phyloP scores from a whole-genome alignment of 2,797 vertebrate species.

The Xenops minutus region DNA sequence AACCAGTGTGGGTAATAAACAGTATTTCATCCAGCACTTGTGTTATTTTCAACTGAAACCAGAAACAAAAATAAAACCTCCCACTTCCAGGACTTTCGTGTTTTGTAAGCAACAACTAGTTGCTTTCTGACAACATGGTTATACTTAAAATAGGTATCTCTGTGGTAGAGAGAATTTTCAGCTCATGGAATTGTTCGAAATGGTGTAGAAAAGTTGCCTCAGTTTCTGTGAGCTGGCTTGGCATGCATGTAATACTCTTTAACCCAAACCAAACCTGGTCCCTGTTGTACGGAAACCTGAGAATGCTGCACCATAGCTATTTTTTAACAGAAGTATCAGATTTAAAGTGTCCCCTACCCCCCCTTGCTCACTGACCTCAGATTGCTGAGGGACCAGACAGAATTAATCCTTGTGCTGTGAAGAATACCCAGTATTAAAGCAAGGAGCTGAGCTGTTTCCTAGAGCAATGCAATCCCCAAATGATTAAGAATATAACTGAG shows the following conservation, averaged over 20 bases:
- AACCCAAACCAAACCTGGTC: neutral
- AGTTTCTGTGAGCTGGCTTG: neutral
- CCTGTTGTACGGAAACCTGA: neutral
- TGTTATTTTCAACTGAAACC: neutral
- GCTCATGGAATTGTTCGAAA: neutral
- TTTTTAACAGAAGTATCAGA: constrained; percentile 53
- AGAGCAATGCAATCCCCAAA: neutral
- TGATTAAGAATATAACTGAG: neutral
- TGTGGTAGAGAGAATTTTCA: constrained; percentile 16
- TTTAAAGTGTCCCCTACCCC: neutral
- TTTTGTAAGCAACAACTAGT: constrained; percentile 25
- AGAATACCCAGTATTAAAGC: constrained; percentile 10
- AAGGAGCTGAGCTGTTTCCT: neutral
- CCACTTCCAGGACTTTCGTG: constrained; percentile 5
- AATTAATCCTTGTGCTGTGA: neutral
- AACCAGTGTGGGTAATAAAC: neutral
- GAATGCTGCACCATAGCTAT: neutral
- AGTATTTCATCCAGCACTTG: neutral
- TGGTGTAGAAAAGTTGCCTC: neutral
- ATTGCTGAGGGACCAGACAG: neutral
- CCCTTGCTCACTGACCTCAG: neutral
- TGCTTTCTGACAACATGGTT: neutral
- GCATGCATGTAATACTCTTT: neutral
- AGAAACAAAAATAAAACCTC: constrained; percentile 40
- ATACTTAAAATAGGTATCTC: constrained; percentile 18